phyloP scores from a whole-genome alignment of 1,140 invertebrate species.

The Asbolus verrucosus region DNA sequence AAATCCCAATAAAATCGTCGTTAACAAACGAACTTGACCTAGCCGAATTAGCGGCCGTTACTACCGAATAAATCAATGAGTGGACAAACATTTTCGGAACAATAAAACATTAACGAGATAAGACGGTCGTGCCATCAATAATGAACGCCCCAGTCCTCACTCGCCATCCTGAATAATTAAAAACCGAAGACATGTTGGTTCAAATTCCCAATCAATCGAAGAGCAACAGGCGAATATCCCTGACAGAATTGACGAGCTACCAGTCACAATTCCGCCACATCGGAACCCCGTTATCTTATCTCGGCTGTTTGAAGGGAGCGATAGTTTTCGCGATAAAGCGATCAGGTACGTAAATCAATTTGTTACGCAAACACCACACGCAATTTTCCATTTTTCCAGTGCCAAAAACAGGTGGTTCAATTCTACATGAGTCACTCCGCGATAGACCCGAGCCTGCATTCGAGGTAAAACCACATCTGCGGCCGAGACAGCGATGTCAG shows the following conservation, averaged over 20 bases:
- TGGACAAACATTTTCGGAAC: background rate
- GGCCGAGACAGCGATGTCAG: background rate
- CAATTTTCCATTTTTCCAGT: background rate
- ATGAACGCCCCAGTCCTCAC: background rate
- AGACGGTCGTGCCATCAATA: conserved; percentile 12
- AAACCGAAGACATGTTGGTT: background rate
- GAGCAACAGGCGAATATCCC: conserved; percentile 28
- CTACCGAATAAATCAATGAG: background rate
- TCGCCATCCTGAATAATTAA: conserved; percentile 7
- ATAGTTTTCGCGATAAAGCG: conserved; percentile 9
- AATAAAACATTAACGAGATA: background rate
- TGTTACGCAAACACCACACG: conserved; percentile 2
- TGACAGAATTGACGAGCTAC: background rate
- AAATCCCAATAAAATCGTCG: too few relatives aligned
- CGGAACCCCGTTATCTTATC: conserved; percentile 27
- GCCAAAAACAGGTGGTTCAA: background rate
- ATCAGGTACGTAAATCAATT: conserved; percentile 11
- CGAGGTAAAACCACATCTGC: background rate
- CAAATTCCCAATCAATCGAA: conserved; percentile 8
- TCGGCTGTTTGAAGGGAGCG: background rate
- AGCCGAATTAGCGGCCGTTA: background rate
- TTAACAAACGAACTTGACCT: background rate
- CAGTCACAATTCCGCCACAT: background rate
- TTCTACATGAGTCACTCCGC: conserved; percentile 12
- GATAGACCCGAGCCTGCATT: background rate